Percentiles rank a stretch among this genome's conserved stretches.
Conservation (phyloP, 2,797 vertebrate genomes). For the Ctenopoma multispine region DNA sequence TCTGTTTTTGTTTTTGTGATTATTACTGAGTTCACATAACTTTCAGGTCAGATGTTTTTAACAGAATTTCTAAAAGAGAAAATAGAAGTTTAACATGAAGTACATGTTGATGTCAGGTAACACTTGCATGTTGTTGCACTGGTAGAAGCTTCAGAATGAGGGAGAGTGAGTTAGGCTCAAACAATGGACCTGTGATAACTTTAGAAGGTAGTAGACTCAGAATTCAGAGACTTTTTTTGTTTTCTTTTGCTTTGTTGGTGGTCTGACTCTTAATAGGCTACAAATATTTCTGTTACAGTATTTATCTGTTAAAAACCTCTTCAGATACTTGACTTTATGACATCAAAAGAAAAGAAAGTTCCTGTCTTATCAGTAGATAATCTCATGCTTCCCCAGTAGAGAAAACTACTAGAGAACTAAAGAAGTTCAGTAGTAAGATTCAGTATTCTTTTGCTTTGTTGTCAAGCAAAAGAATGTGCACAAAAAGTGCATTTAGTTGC, state of each 20-base stretch:
- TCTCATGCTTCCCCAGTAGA: not conserved
- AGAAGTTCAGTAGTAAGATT: conserved; percentile 26
- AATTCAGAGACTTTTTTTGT: not conserved
- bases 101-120: conserved; percentile 11
- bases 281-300: not conserved
- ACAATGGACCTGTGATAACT: conserved; percentile 19
- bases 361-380: not conserved
- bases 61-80: not conserved
- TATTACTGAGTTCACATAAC: not conserved
- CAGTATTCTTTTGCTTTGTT: too few species aligned
- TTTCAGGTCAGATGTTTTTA: not conserved
- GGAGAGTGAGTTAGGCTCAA: not conserved
- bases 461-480: too few species aligned
- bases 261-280: not conserved
- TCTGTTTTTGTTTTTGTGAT: not conserved
- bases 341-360: not conserved
- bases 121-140: conserved; percentile 42
- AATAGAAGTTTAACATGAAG: conserved; percentile 7
- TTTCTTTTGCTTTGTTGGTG: conserved; percentile 8
- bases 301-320: not conserved
- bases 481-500: too few species aligned
- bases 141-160: conserved; percentile 25
- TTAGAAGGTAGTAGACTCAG: not conserved
- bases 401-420: conserved; percentile 15
- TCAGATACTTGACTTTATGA: not conserved